Conservation (phyloP, 2,888 invertebrate genomes). For the Ectemnius continuus region DNA sequence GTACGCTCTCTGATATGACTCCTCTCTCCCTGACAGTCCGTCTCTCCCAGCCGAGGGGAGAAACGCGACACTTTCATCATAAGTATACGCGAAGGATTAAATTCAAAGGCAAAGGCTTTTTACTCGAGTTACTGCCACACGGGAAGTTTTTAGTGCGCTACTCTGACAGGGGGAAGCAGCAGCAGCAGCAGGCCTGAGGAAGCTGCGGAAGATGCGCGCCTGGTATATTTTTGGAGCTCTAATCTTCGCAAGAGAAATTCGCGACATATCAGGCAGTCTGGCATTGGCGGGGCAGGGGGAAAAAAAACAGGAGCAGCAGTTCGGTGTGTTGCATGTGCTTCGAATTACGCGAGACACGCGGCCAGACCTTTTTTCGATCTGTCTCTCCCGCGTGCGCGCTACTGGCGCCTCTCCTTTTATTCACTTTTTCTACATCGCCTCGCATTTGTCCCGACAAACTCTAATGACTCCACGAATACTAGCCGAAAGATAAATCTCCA, state of each 20-base stretch:
- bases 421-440: too few species aligned
- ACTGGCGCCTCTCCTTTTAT: not conserved
- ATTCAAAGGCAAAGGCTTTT: not conserved
- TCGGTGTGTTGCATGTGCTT: not conserved
- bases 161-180: not conserved
- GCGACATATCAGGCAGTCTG: not conserved
- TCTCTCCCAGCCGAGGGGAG: too few species aligned
- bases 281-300: not conserved
- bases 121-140: not conserved
- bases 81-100: not conserved
- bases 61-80: not conserved
- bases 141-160: not conserved
- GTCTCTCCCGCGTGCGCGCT: not conserved
- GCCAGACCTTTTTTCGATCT: not conserved
- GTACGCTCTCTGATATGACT: too few species aligned
- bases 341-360: too few species aligned
- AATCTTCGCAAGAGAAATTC: conserved; percentile 1
- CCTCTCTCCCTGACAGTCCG: too few species aligned
- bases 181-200: not conserved
- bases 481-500: not conserved
- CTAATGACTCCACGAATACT: too few species aligned
- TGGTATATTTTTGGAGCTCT: not conserved
- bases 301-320: not conserved
- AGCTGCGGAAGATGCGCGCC: too few species aligned
- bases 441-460: too few species aligned